Evolutionary conservation across 2,888 invertebrate species (phyloP).

Genomic region (Parthenolecanium corni): DNA sequence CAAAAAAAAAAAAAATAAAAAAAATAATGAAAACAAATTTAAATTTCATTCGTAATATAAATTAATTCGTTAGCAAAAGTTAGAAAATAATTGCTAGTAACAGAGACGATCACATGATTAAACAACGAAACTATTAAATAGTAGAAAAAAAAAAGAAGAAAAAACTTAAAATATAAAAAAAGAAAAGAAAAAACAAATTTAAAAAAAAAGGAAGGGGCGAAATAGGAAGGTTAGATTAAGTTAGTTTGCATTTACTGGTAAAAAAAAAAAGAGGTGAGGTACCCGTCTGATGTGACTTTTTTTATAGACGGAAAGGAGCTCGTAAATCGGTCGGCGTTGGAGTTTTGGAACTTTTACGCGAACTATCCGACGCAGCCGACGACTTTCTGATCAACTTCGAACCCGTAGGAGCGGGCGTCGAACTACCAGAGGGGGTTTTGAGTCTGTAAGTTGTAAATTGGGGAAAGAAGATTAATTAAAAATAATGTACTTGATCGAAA

Average conservation of each 20-base stretch:
- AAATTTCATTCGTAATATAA: background rate
- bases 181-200: slow-evolving; percentile 8
- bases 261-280: no score
- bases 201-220: slow-evolving; percentile 2
- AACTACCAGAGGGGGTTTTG: slow-evolving; percentile 62
- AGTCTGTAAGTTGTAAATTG: slow-evolving; percentile 44
- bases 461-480: slow-evolving; percentile 29
- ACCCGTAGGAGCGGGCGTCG: slow-evolving; percentile 44
- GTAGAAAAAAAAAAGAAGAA: slow-evolving; percentile 13
- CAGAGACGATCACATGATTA: slow-evolving; percentile 21
- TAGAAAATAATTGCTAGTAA: slow-evolving; percentile 23
- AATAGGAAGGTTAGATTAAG: slow-evolving; percentile 25
- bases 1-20: background rate
- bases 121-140: background rate
- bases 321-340: slow-evolving; percentile 40
- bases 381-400: slow-evolving; percentile 44
- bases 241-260: slow-evolving; percentile 5
- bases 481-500: background rate
- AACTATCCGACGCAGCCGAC: slow-evolving; percentile 55
- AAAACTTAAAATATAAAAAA: slow-evolving; percentile 13
- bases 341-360: slow-evolving; percentile 37
- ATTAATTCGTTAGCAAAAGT: slow-evolving; percentile 15
- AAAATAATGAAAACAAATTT: background rate
- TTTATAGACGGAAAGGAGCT: slow-evolving; percentile 40
- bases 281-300: background rate